phyloP scores from a whole-genome alignment of 2,113 vertebrate species.

The Otocyon megalotis region DNA sequence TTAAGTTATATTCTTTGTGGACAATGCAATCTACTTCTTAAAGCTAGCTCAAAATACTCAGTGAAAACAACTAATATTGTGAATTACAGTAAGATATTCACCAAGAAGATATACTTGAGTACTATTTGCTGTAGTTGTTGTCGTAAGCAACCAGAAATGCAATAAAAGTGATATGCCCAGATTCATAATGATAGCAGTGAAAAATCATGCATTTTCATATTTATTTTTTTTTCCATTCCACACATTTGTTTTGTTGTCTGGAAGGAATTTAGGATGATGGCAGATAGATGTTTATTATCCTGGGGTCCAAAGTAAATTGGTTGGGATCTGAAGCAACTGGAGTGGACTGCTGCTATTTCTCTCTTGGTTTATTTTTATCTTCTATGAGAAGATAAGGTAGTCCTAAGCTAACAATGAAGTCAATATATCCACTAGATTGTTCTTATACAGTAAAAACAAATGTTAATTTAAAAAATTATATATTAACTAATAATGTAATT shows the following conservation, averaged over 20 bases:
- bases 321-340: neutral
- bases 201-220: neutral
- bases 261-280: neutral
- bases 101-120: neutral
- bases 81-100: neutral
- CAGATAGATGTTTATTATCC: neutral
- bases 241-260: neutral
- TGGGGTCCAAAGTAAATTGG: neutral
- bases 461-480: neutral
- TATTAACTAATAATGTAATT: neutral
- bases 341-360: neutral
- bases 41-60: neutral
- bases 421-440: neutral
- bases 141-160: neutral
- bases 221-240: neutral
- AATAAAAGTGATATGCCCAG: neutral
- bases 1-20: neutral
- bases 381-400: neutral
- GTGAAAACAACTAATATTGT: neutral
- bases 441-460: neutral
- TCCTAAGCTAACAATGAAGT: neutral
- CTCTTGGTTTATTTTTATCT: neutral
- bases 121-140: neutral
- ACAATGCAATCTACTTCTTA: neutral
- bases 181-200: neutral